Evolutionary conservation across 2,888 invertebrate species (phyloP).

Genomic region (Drosophila phalerata): DNA sequence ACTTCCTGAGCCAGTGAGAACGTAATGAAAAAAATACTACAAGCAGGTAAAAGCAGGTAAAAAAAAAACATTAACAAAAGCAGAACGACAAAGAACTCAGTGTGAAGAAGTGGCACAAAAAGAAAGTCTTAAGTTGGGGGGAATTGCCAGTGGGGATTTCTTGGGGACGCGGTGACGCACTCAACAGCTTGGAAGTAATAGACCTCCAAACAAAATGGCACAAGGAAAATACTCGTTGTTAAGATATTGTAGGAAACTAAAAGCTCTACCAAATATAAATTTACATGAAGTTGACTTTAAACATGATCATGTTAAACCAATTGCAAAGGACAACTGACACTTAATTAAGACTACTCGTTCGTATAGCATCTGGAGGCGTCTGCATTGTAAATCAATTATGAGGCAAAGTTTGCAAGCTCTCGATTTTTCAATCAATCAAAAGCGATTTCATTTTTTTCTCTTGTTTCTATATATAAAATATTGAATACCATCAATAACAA

Average conservation of each 20-base stretch:
- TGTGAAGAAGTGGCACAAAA: constrained; percentile 27
- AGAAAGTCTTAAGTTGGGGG: constrained; percentile 39
- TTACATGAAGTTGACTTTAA: constrained; percentile 11
- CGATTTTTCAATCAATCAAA: constrained; percentile 73
- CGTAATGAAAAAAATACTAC: constrained; percentile 59
- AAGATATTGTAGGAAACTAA: neutral
- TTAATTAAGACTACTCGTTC: constrained; percentile 23
- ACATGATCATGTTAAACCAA: neutral
- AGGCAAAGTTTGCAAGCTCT: constrained; percentile 36
- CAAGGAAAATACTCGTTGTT: neutral
- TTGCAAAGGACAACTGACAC: constrained; percentile 16
- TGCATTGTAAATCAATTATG: constrained; percentile 68
- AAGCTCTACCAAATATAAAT: neutral
- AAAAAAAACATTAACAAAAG: constrained; percentile 59
- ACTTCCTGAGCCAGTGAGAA: constrained; percentile 65
- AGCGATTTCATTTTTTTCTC: constrained; percentile 26
- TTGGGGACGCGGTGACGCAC: constrained; percentile 63
- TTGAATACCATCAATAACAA: constrained; percentile 81
- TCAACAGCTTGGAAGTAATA: constrained; percentile 77
- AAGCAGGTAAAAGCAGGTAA: constrained; percentile 1
- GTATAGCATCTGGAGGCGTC: neutral
- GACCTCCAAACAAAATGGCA: constrained; percentile 50
- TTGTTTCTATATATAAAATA: constrained; percentile 47
- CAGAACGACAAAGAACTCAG: constrained; percentile 47
- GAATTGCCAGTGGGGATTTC: constrained; percentile 45